These are phyloP conservation scores for Ryuthela nishihirai DNA, from an alignment of 2,888 invertebrate species.

Conservation along the genomic window DNA sequence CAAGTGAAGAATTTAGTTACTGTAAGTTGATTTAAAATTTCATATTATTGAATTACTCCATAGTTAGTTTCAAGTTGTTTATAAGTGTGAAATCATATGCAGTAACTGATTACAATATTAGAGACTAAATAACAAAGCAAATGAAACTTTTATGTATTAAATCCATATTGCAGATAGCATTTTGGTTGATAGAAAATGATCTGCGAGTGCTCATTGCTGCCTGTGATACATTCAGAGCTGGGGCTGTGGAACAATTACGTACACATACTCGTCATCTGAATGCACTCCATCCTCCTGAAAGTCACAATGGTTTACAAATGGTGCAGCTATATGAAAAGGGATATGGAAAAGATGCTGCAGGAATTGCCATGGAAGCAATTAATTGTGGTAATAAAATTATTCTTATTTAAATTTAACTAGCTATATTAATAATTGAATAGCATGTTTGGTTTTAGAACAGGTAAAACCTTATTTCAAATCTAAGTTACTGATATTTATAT, in stretches of 20 bases:
- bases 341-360: constrained; percentile 92
- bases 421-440: too few species aligned
- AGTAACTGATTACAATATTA: too few species aligned
- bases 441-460: too few species aligned
- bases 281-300: constrained; percentile 79
- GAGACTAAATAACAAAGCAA: neutral
- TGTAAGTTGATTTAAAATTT: too few species aligned
- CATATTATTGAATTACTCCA: too few species aligned
- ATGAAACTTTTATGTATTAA: neutral
- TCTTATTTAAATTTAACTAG: neutral
- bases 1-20: too few species aligned
- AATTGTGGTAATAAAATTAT: constrained; percentile 59
- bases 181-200: constrained; percentile 98
- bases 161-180: constrained; percentile 65
- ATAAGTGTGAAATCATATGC: too few species aligned
- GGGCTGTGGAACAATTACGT: constrained; percentile 95
- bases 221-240: constrained; percentile 98
- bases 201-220: constrained; percentile 95
- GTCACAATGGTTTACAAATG: constrained; percentile 69
- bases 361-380: constrained; percentile 96
- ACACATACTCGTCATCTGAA: constrained; percentile 77
- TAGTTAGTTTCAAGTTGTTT: too few species aligned
- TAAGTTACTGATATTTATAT: too few species aligned
- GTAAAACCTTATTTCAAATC: too few species aligned
- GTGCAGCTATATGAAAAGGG: constrained; percentile 97